Evolutionary conservation across 2,888 invertebrate genomes (phyloP), one percentile per base, ranked within the genome.

Genomic region (Lasioglossum malachurum): DNA sequence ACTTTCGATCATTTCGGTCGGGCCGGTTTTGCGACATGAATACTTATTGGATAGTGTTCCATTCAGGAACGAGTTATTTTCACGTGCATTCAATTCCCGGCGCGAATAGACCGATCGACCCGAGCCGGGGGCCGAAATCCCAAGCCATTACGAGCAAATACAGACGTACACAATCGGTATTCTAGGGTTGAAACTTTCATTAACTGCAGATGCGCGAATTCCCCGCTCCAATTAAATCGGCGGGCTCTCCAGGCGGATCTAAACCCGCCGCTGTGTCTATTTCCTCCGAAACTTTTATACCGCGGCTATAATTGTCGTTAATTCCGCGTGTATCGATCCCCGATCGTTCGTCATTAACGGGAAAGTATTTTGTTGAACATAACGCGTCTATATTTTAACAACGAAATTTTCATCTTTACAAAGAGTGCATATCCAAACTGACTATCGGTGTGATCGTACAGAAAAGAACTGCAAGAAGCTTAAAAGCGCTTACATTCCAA

Each of bases 201-300:
- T 83, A 78, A 75, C 71, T 75, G 78, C 84, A 83, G 78, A 84
- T 84, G 84, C 53, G 69, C 84, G 53, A 83, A 83, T 75, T 84
- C 75, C 84, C 78, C 44, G 71, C 41, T 75, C 64, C 84, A 78
- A 84, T 84, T 83, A 84, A 78, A 84, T 83, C 69, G 83, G n/a
- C 38, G 23, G 44, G 31, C 67, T 57, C 46, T 8, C 27, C 1
- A 57, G 46, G 41, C 41, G 69, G 23, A 60, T 57, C 75, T 83
- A 78, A 31, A 83, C 74, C 35, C 35, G 57, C 12, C 23, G 31
- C n/a, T 75, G 10, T n/a, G 84, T 83, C 78, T 78, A 84, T 64
- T 75, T 78, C 35, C 57, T 27, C 67, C 4, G 8, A 16, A 67
- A 53, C 60, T 81, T 81, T 81, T 76, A 72, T 80, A 49, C 38